Conservation (phyloP, 2,888 invertebrate species). For the Notodonta ziczac region DNA sequence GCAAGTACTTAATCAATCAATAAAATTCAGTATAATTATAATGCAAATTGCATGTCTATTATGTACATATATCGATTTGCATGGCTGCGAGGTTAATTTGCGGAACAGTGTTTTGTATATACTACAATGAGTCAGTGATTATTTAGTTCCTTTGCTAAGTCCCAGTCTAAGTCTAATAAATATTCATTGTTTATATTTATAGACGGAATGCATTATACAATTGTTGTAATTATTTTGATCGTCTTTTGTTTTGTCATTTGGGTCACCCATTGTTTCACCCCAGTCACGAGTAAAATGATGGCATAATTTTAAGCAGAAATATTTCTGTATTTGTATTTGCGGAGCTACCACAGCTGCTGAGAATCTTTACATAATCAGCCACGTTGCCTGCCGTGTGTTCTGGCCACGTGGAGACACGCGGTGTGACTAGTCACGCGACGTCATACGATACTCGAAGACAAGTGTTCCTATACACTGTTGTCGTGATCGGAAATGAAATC, state of each 20-base stretch:
- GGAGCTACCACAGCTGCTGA: constrained; percentile 27
- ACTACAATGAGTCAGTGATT: constrained; percentile 34
- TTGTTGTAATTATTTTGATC: constrained; percentile 33
- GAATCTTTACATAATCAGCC: constrained; percentile 58
- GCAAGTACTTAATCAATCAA: background rate
- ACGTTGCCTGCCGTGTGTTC: constrained; percentile 53
- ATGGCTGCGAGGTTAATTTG: constrained; percentile 43
- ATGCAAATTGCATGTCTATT: constrained; percentile 21
- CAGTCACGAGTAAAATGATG: constrained; percentile 37
- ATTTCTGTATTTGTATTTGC: constrained; percentile 21
- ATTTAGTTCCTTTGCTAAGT: constrained; percentile 22
- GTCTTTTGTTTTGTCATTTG: constrained; percentile 45
- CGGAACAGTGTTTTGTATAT: constrained; percentile 31
- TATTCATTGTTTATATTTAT: constrained; percentile 9
- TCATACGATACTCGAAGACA: constrained; percentile 41
- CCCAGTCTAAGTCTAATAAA: constrained; percentile 22
- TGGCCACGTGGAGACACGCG: constrained; percentile 57
- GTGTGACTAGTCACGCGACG: constrained; percentile 40
- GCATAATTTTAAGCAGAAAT: constrained; percentile 23
- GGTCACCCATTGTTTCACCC: constrained; percentile 49
- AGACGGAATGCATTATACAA: constrained; percentile 16
- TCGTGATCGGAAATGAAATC: constrained; percentile 29
- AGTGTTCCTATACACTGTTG: constrained; percentile 44
- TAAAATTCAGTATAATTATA: constrained; percentile 12
- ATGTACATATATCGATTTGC: constrained; percentile 24